Percentiles rank a stretch among this genome's conserved stretches.
These are phyloP conservation scores for Ichneumoninae sp. DNA, from an alignment of 2,888 invertebrate genomes.

Conservation along the genomic window DNA sequence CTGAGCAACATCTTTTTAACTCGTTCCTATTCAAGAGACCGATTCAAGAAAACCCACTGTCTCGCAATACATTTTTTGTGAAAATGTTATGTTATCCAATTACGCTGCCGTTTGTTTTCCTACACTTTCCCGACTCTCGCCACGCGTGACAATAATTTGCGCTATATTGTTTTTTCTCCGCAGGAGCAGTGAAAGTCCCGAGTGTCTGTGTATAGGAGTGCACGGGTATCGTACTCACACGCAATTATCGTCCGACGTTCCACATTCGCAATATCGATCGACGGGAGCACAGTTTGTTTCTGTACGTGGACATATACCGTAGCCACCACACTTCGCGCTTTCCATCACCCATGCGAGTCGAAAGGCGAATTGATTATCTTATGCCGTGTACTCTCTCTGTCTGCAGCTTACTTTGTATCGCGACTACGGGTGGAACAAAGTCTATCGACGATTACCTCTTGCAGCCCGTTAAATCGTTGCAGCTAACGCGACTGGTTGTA, in stretches of 20 bases:
- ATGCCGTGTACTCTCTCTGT: neutral
- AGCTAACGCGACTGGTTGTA: neutral
- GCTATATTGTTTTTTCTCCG: neutral
- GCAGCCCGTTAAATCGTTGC: neutral
- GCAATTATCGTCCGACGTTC: conserved; percentile 65
- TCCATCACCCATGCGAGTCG: neutral
- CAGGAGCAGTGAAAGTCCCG: conserved; percentile 6
- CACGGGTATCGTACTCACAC: conserved; percentile 17
- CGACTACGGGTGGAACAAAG: neutral
- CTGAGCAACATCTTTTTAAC: no score
- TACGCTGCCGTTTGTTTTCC: no score
- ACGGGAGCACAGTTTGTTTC: conserved; percentile 24
- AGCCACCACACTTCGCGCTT: neutral
- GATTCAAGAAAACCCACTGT: no score
- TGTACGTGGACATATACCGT: conserved; percentile 21
- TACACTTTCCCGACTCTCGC: no score
- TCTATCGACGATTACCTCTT: neutral
- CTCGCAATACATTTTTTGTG: no score
- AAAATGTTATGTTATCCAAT: no score
- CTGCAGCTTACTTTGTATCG: neutral
- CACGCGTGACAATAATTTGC: no score
- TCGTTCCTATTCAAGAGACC: no score
- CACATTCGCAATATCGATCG: conserved; percentile 70
- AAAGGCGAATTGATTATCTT: conserved; percentile 12
- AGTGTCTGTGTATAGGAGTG: neutral